Base-by-base conservation (phyloP, 1,140 invertebrate genomes). In the Drosophila watanabei region DNA sequence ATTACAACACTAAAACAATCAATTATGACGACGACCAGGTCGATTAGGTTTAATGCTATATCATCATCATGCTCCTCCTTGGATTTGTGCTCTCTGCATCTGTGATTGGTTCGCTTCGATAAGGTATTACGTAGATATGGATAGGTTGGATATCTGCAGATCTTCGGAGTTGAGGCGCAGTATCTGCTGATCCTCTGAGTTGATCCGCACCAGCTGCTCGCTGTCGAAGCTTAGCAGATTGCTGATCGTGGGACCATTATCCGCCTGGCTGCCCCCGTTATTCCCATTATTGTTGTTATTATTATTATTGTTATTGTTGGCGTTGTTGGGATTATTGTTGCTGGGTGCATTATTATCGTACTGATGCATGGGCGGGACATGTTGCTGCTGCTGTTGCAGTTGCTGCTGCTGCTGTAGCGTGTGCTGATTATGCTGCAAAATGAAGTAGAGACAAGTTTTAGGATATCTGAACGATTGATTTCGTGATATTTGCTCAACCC, bases 111-210 rank as follows among this genome's bases (percentile, higher is more conserved):
- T 57, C 24, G 56, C 28, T 28, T 35, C 37, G 58, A 61, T 20
- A 52, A 61, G 65, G 60, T 82, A 72, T 90, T 92, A 93, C 79
- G 91, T 92, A 45, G 92, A 93, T 86, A 93, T 92, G 51, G 92
- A 93, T 52, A 93, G 60, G 54, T 93, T 93, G 35, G 92, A 93
- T 63, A 93, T 85, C 81, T 91, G 80, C 49, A 92, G 81, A 78
- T 94, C 94, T 56, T 91, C 92, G 6, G 94, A 93, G 71, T 94
- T 93, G 37, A 94, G 81, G 58, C 93, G 93, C 59, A 93, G 82
- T 64, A 94, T 87, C 89, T 94, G 93, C 69, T 94, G 85, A 66
- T 94, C 94, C 48, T 91, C 92, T 10, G 94, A 93, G 70, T 94
- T 93, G 28, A 94, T 85, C 46, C 93, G 92, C 14, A 93, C 93